Conservation (phyloP, 2,113 vertebrate species). For the Cavia aperea region DNA sequence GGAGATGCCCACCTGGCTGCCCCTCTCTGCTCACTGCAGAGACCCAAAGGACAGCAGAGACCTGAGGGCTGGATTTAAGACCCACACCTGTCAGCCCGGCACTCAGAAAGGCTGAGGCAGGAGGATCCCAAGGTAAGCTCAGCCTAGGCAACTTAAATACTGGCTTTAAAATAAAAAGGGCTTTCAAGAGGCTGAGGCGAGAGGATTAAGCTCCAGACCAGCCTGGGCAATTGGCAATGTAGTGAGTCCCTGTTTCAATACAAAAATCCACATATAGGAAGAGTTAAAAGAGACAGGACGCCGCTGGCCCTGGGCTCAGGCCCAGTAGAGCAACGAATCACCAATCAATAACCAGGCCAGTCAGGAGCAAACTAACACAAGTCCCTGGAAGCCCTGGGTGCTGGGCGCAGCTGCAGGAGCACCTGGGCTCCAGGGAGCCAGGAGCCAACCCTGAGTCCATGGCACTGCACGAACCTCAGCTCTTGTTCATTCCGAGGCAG, state of each 20-base stretch:
- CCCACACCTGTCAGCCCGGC: not conserved
- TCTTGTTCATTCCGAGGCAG: not conserved
- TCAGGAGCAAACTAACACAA: not conserved
- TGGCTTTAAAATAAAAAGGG: not conserved
- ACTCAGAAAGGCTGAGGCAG: not conserved
- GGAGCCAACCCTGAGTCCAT: not conserved
- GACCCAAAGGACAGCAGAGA: not conserved
- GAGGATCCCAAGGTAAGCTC: not conserved
- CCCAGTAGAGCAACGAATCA: not conserved
- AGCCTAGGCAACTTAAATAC: not conserved
- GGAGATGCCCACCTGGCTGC: not conserved
- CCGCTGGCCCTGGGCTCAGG: not conserved
- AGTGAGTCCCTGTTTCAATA: not conserved
- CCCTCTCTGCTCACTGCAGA: not conserved
- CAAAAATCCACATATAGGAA: not conserved
- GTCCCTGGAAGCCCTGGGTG: not conserved
- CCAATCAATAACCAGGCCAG: not conserved
- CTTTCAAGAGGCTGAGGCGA: not conserved
- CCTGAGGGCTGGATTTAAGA: not conserved
- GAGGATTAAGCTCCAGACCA: not conserved
- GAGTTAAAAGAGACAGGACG: not conserved
- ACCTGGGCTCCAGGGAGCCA: not conserved
- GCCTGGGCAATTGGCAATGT: not conserved
- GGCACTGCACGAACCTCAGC: not conserved
- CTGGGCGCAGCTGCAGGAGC: not conserved